phyloP scores from a whole-genome alignment of 2,888 invertebrate genomes.

The Ferrisia virgata region DNA sequence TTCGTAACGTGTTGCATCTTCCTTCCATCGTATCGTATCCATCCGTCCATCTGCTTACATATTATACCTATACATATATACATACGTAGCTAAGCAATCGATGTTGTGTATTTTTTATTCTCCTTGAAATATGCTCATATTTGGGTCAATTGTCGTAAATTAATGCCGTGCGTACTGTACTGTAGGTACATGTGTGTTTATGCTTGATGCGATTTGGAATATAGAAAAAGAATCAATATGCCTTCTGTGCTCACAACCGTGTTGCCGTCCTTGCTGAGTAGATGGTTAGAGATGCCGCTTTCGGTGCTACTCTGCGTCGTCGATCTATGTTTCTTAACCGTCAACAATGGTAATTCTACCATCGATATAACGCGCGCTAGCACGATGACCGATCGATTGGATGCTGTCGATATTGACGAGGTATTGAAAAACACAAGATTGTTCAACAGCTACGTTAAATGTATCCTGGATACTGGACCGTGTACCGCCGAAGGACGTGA shows the following conservation, averaged over 20 bases:
- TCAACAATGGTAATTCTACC: conserved; percentile 23
- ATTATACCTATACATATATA: no score
- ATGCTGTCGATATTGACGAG: conserved; percentile 41
- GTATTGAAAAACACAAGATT: conserved; percentile 44
- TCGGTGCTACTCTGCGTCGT: conserved; percentile 40
- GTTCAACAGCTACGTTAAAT: conserved; percentile 44
- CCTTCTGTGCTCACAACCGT: conserved; percentile 38
- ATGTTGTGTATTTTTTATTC: neutral
- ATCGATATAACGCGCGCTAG: conserved; percentile 11
- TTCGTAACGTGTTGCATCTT: conserved; percentile 14
- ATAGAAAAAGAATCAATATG: conserved; percentile 26
- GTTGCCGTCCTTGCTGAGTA: conserved; percentile 35
- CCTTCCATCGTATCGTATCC: no score
- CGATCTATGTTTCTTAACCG: conserved; percentile 41
- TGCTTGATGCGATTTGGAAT: neutral
- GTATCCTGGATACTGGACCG: conserved; percentile 43
- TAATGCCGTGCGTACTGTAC: no score
- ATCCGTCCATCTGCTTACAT: no score
- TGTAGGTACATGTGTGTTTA: no score
- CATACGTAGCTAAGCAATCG: no score
- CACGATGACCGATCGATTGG: conserved; percentile 44
- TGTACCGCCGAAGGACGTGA: conserved; percentile 47
- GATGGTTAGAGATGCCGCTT: conserved; percentile 45
- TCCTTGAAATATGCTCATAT: conserved; percentile 19
- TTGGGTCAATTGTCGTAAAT: conserved; percentile 20